These are phyloP conservation scores for Synergus japonicus DNA, from an alignment of 2,888 invertebrate species.

Conservation along the genomic window DNA sequence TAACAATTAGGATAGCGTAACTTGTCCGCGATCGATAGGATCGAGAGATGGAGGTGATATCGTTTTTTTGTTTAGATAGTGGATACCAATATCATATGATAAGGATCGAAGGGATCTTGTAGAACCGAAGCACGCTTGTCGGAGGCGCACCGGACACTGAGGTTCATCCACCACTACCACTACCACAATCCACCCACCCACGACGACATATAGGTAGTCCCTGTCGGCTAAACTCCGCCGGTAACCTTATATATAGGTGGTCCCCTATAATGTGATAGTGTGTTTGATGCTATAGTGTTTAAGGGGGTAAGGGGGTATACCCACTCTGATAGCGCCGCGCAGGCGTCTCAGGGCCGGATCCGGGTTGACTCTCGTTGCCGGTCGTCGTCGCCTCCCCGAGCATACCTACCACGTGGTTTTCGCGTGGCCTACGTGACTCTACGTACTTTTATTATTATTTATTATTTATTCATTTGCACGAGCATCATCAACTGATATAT, in stretches of 20 bases:
- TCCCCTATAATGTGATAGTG: slow-evolving; percentile 50
- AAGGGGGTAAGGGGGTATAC: slow-evolving; percentile 40
- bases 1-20: neutral
- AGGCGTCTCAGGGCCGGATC: slow-evolving; percentile 50
- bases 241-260: slow-evolving; percentile 62
- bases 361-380: slow-evolving; percentile 38
- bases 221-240: slow-evolving; percentile 64
- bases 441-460: neutral
- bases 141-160: slow-evolving; percentile 78
- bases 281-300: slow-evolving; percentile 49
- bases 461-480: neutral
- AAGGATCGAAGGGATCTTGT: slow-evolving; percentile 61
- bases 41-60: slow-evolving; percentile 36
- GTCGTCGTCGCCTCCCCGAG: slow-evolving; percentile 36
- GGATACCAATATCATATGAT: slow-evolving; percentile 51
- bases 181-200: slow-evolving; percentile 72
- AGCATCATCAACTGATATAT: too few relatives aligned
- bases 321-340: slow-evolving; percentile 47
- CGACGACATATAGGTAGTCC: slow-evolving; percentile 65
- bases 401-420: slow-evolving; percentile 64
- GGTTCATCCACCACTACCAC: slow-evolving; percentile 75
- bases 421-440: slow-evolving; percentile 59
- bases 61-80: neutral
- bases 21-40: slow-evolving; percentile 11
- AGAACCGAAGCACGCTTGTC: slow-evolving; percentile 75